Percentiles rank a stretch among this genome's conserved stretches.
These are phyloP conservation scores for Sciurus carolinensis DNA, from an alignment of 2,797 vertebrate genomes.

Conservation along the genomic window DNA sequence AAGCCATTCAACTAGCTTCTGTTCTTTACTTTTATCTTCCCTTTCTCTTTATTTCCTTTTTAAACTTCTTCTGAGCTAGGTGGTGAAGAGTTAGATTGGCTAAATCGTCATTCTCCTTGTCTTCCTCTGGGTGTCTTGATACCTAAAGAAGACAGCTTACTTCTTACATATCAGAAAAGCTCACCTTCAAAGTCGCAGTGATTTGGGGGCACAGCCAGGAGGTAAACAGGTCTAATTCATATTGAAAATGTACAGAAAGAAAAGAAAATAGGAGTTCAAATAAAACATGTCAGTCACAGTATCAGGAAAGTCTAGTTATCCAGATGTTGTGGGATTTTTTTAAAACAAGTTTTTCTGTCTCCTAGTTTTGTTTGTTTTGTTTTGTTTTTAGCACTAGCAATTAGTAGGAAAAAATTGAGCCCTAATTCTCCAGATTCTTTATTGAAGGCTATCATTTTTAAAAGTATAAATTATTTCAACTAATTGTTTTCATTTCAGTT, in stretches of 20 bases:
- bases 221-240: background rate
- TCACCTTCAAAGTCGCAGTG: background rate
- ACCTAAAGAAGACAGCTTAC: background rate
- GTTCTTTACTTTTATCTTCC: background rate
- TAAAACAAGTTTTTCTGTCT: background rate
- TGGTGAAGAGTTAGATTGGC: background rate
- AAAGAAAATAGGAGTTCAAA: constrained; percentile 49
- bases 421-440: background rate
- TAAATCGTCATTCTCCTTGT: background rate
- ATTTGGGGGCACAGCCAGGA: background rate
- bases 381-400: background rate
- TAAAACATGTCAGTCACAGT: background rate
- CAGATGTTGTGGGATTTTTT: background rate
- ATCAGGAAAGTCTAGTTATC: background rate
- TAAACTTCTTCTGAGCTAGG: background rate
- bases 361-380: background rate
- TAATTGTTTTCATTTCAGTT: background rate
- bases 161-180: background rate
- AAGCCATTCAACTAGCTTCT: background rate
- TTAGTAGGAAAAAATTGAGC: constrained; percentile 46
- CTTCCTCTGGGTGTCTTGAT: background rate
- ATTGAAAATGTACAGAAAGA: background rate
- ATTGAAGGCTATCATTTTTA: background rate
- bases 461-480: background rate
- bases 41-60: background rate